Conservation (phyloP, 2,888 invertebrate species). For the Thalpophila matura region DNA sequence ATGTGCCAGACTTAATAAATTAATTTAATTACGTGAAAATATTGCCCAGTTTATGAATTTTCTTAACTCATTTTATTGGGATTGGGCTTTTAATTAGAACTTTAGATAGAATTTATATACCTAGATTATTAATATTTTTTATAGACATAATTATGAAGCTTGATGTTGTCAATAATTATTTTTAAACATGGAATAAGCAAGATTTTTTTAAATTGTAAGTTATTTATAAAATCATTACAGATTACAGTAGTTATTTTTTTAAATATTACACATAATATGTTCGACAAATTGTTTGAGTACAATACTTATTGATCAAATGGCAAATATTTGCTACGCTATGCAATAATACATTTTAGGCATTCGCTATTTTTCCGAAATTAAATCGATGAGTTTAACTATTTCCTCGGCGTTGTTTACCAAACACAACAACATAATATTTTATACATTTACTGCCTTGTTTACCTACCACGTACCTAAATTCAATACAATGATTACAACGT, state of each 20-base stretch:
- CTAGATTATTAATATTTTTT: neutral
- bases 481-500: too few relatives aligned
- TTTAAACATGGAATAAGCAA: neutral
- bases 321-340: neutral
- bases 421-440: too few relatives aligned
- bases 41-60: neutral
- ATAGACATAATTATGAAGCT: neutral
- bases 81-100: conserved; percentile 1
- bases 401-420: neutral
- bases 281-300: neutral
- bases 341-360: neutral
- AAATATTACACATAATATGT: too few relatives aligned
- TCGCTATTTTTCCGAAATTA: neutral
- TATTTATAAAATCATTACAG: too few relatives aligned
- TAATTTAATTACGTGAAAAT: neutral
- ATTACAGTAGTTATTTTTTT: too few relatives aligned
- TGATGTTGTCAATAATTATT: conserved; percentile 10
- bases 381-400: neutral
- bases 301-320: too few relatives aligned
- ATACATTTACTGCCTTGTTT: too few relatives aligned
- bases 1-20: neutral
- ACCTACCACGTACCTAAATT: too few relatives aligned
- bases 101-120: neutral
- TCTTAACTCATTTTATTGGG: neutral
- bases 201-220: neutral